phyloP scores from a whole-genome alignment of 2,113 vertebrate species.

The Pogonocichla stellata region DNA sequence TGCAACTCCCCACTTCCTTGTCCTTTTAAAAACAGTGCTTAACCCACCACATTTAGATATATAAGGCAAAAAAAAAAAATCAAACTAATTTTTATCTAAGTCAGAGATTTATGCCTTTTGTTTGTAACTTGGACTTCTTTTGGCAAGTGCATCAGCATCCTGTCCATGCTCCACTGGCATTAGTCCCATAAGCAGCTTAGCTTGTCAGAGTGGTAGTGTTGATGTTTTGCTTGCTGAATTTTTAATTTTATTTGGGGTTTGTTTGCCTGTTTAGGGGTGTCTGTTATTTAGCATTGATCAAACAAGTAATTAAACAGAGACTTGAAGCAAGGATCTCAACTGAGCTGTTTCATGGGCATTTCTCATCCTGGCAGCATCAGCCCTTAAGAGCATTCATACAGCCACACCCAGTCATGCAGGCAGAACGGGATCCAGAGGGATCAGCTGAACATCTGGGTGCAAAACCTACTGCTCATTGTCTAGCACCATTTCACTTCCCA shows the following conservation, averaged over 20 bases:
- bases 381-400: not conserved
- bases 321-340: not conserved
- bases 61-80: not conserved
- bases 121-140: not conserved
- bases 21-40: slow-evolving; percentile 43
- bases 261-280: not conserved
- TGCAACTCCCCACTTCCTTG: not conserved
- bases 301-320: not conserved
- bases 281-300: not conserved
- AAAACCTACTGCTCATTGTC: not conserved
- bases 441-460: not conserved
- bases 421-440: not conserved
- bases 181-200: not conserved
- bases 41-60: not conserved
- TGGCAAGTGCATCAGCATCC: not conserved
- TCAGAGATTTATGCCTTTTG: not conserved
- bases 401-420: not conserved
- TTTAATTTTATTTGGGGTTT: not conserved
- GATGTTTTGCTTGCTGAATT: not conserved
- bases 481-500: not conserved
- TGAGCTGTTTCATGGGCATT: not conserved
- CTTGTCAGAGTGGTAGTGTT: not conserved
- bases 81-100: not conserved
- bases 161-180: rapidly evolving
- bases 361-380: not conserved